A percentile compares a stretch with the other conserved stretches of the same genome.
phyloP scores from a whole-genome alignment of 1,140 invertebrate genomes.

The Pentalonia nigronervosa region DNA sequence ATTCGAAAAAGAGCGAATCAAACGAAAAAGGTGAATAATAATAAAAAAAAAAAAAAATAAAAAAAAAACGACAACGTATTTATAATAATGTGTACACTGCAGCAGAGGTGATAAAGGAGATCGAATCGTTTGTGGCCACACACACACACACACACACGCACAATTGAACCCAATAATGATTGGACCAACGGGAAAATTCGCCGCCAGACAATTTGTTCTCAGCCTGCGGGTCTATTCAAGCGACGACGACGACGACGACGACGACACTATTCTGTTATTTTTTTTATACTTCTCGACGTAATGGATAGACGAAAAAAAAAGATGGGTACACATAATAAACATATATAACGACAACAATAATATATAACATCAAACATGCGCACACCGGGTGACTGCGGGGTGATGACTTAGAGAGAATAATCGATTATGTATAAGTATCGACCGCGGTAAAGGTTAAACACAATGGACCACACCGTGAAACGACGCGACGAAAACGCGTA shows the following conservation, averaged over 20 bases:
- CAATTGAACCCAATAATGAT: slow-evolving; percentile 25
- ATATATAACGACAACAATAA: slow-evolving; percentile 28
- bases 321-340: too few relatives aligned
- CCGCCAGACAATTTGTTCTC: slow-evolving; percentile 46
- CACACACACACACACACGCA: slow-evolving; percentile 16
- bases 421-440: slow-evolving; percentile 36
- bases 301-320: not conserved
- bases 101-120: slow-evolving; percentile 47
- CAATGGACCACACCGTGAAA: slow-evolving; percentile 53
- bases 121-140: slow-evolving; percentile 50
- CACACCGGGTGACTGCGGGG: slow-evolving; percentile 15
- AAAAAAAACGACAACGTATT: slow-evolving; percentile 5
- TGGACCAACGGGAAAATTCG: slow-evolving; percentile 49
- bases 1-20: slow-evolving; percentile 35
- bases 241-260: not conserved
- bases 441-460: slow-evolving; percentile 56
- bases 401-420: slow-evolving; percentile 15
- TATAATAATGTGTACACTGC: too few relatives aligned
- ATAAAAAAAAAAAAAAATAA: not conserved
- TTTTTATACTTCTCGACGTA: not conserved
- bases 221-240: slow-evolving; percentile 33
- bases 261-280: slow-evolving; percentile 16
- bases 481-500: not conserved
- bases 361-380: slow-evolving; percentile 4
- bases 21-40: slow-evolving; percentile 25